Evolutionary conservation across 53 echinoderm and acorn worm genomes (phyloP).

Genomic region (Echinarachnius parma): DNA sequence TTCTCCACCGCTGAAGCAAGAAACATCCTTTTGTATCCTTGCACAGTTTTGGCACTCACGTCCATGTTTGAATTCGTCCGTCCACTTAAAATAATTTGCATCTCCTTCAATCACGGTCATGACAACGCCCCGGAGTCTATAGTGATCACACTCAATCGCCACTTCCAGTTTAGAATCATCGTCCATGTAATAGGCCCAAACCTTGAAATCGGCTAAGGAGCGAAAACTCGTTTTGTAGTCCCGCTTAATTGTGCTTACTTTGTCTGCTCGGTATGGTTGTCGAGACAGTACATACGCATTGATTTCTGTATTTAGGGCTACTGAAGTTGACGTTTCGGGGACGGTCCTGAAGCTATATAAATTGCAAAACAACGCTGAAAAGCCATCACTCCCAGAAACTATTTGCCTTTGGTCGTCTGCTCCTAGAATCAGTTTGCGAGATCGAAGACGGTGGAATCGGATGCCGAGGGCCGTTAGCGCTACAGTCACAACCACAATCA

Average conservation of each 20-base stretch:
- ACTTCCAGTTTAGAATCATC: background rate
- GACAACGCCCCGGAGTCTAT: too few species aligned
- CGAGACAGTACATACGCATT: conserved; percentile 1
- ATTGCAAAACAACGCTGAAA: conserved; percentile 13
- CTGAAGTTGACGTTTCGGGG: background rate
- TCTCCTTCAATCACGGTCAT: conserved; percentile 5
- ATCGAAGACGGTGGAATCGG: background rate
- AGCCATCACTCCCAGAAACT: background rate
- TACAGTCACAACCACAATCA: too few species aligned
- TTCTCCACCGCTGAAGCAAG: too few species aligned
- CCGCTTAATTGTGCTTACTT: background rate
- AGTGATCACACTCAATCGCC: too few species aligned
- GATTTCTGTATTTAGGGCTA: background rate
- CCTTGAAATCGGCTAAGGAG: background rate
- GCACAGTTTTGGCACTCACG: background rate
- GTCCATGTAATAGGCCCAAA: conserved; percentile 9
- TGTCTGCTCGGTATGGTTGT: background rate
- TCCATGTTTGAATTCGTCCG: background rate
- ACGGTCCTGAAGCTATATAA: background rate
- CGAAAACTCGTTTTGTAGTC: background rate
- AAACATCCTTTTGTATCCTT: too few species aligned
- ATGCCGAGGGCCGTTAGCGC: background rate
- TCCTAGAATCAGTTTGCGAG: background rate
- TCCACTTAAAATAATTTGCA: background rate
- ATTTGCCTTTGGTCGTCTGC: conserved; percentile 13